Evolutionary conservation across 2,797 vertebrate species (phyloP), one percentile per base, ranked within the genome.

Genomic region (Oryzias sinensis): DNA sequence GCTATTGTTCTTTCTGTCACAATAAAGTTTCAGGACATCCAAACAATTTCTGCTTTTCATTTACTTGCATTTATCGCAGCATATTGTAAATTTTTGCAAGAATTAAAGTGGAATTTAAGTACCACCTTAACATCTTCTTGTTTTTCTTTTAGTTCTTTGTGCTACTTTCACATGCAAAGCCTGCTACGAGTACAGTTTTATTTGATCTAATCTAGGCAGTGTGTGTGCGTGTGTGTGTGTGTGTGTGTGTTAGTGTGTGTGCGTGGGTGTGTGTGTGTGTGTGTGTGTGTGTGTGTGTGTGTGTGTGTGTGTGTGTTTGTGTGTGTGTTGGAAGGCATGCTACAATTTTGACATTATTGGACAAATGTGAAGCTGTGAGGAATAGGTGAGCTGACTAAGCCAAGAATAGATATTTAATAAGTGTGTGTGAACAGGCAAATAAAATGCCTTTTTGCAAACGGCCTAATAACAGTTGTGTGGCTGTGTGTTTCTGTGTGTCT

Each of bases 381-480:
- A 77, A 68, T 53, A 54, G 68, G 63, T 56, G 56, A 77, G 74
- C 61, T 53, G 67, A 74, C 37, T 49, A 77, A 62, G 56, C 40
- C 56, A 27, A 68, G 56, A 48, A 74, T 62, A 51, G 56, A 27
- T 46, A 56, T 59, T 50, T 65, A 64, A 24, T 64, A 11, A 43
- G 42, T 11, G 15, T 48, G 50, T 76, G 73, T 68, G 44, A 51
- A 48, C 49, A 66, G 62, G 79, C 44, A 70, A 76, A 74, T 56
- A 52, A 71, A 77, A 77, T 61, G 57, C 53, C 67, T 80, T 77
- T 77, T 58, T 62, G 55, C 80, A 64, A 55, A 41, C 33, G 47
- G 1, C 24, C 54, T 60, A 64, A 72, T 69, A 58, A 72, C 43
- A 56, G 56, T 57, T 52, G 43, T 53, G 33, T 29, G 64, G 43